phyloP scores from a whole-genome alignment of 2,113 vertebrate species.

The Boleophthalmus pectinirostris region DNA sequence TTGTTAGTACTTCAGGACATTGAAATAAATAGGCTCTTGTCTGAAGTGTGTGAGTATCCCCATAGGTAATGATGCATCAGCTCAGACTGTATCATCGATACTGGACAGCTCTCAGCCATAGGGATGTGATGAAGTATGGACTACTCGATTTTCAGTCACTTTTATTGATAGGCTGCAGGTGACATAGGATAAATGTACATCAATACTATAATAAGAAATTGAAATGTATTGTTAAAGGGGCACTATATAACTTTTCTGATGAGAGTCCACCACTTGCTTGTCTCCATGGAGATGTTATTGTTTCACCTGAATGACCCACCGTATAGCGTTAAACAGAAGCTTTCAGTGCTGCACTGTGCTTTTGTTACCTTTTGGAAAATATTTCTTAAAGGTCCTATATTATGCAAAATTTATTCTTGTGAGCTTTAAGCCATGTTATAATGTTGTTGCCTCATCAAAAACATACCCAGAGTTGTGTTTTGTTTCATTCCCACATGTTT shows the following conservation, averaged over 20 bases:
- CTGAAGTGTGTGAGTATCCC: constrained; percentile 1
- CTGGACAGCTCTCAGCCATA: constrained; percentile 17
- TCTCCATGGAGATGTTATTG: not conserved
- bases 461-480: too few species aligned
- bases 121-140: constrained; percentile 45
- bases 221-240: not conserved
- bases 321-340: not conserved
- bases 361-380: not conserved
- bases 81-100: constrained; percentile 23
- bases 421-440: too few species aligned
- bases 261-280: not conserved
- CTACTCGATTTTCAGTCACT: constrained; percentile 22
- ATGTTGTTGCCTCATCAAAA: not conserved
- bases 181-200: constrained; percentile 21
- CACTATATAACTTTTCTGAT: not conserved
- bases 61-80: constrained; percentile 25
- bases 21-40: constrained; percentile 8
- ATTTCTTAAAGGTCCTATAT: too few species aligned
- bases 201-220: constrained; percentile 23
- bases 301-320: too few species aligned
- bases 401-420: too few species aligned
- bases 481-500: too few species aligned
- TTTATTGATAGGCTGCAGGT: constrained; percentile 42
- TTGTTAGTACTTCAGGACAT: not conserved
- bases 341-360: not conserved